Evolutionary conservation across 2,797 vertebrate genomes (phyloP).

Genomic region (Nothura maculosa): DNA sequence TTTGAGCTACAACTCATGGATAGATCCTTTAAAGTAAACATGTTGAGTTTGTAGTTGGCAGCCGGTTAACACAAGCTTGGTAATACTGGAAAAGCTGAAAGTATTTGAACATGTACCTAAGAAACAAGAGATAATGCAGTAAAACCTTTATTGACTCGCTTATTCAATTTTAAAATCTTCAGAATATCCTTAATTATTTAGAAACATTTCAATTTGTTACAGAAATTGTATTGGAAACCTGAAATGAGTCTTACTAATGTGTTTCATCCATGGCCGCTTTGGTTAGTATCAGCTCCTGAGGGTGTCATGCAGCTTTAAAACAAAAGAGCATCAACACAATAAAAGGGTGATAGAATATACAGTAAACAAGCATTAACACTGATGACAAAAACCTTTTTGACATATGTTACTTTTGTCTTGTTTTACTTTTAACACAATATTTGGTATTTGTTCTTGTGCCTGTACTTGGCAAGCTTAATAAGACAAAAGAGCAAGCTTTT

Average conservation of each 20-base stretch:
- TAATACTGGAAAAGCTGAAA: not conserved
- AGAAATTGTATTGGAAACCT: not conserved
- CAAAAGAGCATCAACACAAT: not conserved
- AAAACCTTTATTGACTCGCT: not conserved
- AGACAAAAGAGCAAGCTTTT: not conserved
- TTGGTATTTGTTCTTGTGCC: not conserved
- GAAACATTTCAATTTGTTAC: not conserved
- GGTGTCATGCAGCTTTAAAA: not conserved
- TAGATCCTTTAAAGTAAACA: not conserved
- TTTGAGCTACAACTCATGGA: not conserved
- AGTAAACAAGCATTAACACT: not conserved
- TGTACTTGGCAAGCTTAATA: not conserved
- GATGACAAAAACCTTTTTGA: not conserved
- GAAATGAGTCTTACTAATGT: not conserved
- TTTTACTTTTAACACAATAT: not conserved
- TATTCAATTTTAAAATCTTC: not conserved
- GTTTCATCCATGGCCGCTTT: not conserved
- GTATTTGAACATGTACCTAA: not conserved
- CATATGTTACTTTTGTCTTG: not conserved
- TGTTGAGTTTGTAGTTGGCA: not conserved
- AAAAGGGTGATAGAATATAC: not conserved
- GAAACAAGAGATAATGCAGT: not conserved
- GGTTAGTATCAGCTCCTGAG: not conserved
- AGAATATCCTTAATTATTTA: not conserved
- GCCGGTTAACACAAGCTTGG: not conserved